phyloP scores from a whole-genome alignment of 2,797 vertebrate genomes.

The Alcedo atthis region DNA sequence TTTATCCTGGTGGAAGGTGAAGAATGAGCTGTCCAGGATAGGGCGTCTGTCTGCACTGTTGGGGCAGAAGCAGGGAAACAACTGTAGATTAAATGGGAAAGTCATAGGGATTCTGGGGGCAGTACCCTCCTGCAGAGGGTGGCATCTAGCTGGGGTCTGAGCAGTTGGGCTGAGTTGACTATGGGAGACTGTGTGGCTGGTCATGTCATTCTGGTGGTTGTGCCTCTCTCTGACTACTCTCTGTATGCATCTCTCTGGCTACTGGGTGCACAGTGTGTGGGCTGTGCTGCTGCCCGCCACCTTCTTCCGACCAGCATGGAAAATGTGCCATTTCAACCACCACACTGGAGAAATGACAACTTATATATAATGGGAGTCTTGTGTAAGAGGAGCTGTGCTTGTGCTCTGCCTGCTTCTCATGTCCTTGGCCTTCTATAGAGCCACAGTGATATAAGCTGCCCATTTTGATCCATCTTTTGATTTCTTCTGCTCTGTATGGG shows the following conservation, averaged over 20 bases:
- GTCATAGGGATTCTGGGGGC: background rate
- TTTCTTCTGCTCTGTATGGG: background rate
- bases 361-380: background rate
- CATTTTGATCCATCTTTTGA: background rate
- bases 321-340: background rate
- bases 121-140: background rate
- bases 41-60: background rate
- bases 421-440: background rate
- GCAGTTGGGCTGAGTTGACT: background rate
- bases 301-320: fast-evolving
- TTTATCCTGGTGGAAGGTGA: background rate
- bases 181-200: background rate
- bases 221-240: fast-evolving
- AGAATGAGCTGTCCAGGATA: fast-evolving
- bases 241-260: fast-evolving
- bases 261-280: background rate
- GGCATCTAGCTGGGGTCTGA: background rate
- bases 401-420: fast-evolving
- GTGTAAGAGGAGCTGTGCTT: background rate
- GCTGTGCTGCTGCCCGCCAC: background rate
- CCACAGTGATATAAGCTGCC: background rate
- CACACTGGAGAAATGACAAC: background rate
- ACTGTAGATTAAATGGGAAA: background rate
- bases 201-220: no score
- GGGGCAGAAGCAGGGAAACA: background rate